Evolutionary conservation across 2,888 invertebrate genomes (phyloP).

Genomic region (Drosophila ochracea): DNA sequence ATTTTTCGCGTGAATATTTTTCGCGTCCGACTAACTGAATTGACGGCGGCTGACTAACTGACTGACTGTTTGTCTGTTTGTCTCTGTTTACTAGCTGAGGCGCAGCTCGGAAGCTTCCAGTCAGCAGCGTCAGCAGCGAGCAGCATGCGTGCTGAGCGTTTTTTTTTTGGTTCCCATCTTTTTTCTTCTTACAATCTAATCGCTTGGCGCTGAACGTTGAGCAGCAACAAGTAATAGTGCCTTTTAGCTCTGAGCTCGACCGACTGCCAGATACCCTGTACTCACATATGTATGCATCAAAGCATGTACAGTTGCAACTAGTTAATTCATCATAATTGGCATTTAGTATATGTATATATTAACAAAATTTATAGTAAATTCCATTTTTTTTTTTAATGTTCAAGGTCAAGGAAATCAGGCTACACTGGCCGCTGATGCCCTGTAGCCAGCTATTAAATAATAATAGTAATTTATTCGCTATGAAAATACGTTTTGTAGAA

Average conservation of each 20-base stretch:
- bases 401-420: background rate
- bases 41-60: conserved; percentile 48
- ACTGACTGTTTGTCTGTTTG: conserved; percentile 11
- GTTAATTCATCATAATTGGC: background rate
- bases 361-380: background rate
- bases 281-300: background rate
- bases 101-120: conserved; percentile 25
- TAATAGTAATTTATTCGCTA: background rate
- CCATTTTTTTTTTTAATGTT: background rate
- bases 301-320: background rate
- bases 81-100: conserved; percentile 46
- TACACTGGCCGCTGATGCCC: background rate
- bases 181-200: conserved; percentile 73
- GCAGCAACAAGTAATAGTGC: conserved; percentile 24
- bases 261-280: conserved; percentile 15
- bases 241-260: background rate
- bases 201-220: conserved; percentile 56
- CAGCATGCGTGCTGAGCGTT: conserved; percentile 45
- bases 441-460: background rate
- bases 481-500: background rate
- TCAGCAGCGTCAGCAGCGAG: conserved; percentile 21
- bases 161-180: conserved; percentile 10
- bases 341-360: background rate
- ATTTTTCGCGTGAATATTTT: conserved; percentile 58
- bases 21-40: conserved; percentile 69